Evolutionary conservation across 2,888 invertebrate species (phyloP).

Genomic region (Coleophora deauratella): DNA sequence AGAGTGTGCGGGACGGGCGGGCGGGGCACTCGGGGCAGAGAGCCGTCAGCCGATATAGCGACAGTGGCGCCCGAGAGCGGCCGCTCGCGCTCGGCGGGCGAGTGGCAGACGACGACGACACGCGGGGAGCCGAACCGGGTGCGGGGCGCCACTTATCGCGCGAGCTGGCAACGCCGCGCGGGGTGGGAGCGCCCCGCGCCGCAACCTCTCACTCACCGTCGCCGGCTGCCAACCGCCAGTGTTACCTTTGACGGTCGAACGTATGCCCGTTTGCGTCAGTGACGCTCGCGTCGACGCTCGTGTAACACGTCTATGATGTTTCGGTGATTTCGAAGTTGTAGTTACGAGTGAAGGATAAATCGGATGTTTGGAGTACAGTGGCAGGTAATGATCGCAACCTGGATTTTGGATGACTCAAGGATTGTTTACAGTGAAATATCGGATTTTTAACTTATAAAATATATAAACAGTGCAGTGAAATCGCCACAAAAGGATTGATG

Average conservation of each 20-base stretch:
- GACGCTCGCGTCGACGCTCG: constrained; percentile 71
- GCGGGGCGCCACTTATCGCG: constrained; percentile 73
- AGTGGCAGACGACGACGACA: constrained; percentile 64
- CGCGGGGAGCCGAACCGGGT: constrained; percentile 60
- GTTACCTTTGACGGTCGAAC: constrained; percentile 76
- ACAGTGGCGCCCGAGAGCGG: constrained; percentile 64
- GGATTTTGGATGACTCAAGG: constrained; percentile 63
- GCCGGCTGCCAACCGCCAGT: constrained; percentile 72
- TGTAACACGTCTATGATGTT: constrained; percentile 71
- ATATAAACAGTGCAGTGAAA: constrained; percentile 62
- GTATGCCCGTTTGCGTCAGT: constrained; percentile 67
- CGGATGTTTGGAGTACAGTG: constrained; percentile 80
- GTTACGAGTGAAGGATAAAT: constrained; percentile 66
- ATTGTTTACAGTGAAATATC: constrained; percentile 59
- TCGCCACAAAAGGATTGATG: constrained; percentile 56
- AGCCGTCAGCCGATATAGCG: constrained; percentile 50
- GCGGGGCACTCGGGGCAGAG: constrained; percentile 43
- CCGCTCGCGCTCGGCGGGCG: constrained; percentile 63
- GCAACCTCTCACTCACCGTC: constrained; percentile 77
- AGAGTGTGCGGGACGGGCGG: constrained; percentile 65
- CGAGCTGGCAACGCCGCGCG: constrained; percentile 73
- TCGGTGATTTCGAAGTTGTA: constrained; percentile 68
- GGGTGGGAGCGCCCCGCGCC: constrained; percentile 70
- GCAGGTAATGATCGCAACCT: constrained; percentile 67
- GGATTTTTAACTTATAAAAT: constrained; percentile 33